Evolutionary conservation across 2,113 vertebrate species (phyloP).

Genomic region (Sterrhoptilus dennistouni): DNA sequence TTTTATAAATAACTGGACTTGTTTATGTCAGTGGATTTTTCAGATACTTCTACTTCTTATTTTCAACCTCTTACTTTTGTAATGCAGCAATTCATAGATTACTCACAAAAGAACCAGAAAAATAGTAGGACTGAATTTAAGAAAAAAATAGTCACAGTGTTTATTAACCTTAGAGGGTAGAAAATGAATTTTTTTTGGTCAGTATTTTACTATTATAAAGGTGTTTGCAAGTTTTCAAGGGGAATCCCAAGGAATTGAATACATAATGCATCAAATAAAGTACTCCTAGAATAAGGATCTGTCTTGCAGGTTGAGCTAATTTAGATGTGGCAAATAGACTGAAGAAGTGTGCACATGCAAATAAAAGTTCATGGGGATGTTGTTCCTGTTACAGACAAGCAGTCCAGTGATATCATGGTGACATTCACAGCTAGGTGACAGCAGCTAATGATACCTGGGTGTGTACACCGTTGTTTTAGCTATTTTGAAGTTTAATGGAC

Average conservation of each 20-base stretch:
- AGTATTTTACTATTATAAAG: not conserved
- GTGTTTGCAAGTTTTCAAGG: not conserved
- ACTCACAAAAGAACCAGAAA: not conserved
- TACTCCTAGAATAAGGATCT: not conserved
- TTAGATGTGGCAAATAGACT: not conserved
- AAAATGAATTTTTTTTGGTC: not conserved
- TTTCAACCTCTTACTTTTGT: not conserved
- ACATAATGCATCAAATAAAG: not conserved
- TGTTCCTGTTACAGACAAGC: not conserved
- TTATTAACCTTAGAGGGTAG: not conserved
- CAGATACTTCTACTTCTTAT: not conserved
- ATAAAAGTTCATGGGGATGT: not conserved
- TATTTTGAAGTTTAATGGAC: not conserved
- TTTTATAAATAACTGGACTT: not conserved
- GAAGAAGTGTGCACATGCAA: not conserved
- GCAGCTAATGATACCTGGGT: not conserved
- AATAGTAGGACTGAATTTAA: not conserved
- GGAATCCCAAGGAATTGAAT: not conserved
- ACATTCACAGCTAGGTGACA: not conserved
- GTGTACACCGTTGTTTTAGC: not conserved
- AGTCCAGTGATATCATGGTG: not conserved
- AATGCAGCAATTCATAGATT: not conserved
- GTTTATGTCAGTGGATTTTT: not conserved
- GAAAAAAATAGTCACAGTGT: not conserved
- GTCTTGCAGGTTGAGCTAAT: not conserved